These are phyloP conservation scores for Isurus oxyrinchus DNA, from an alignment of 2,113 vertebrate genomes.

Conservation along the genomic window DNA sequence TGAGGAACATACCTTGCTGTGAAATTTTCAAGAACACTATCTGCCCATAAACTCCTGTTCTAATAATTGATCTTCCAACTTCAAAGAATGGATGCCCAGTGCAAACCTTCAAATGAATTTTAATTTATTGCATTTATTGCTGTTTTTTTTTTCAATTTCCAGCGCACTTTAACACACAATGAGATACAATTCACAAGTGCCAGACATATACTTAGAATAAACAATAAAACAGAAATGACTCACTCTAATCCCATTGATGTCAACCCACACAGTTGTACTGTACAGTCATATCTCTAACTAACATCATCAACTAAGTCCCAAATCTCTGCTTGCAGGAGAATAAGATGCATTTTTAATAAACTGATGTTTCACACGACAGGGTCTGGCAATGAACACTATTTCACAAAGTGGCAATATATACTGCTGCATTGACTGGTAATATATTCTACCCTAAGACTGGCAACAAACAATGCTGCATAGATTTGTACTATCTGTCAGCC, in stretches of 20 bases:
- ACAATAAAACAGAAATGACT: not conserved
- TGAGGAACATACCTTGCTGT: not conserved
- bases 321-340: not conserved
- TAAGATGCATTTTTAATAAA: not conserved
- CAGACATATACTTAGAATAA: not conserved
- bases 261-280: not conserved
- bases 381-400: not conserved
- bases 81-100: not conserved
- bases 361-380: not conserved
- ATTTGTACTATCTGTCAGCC: not conserved
- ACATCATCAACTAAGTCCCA: not conserved
- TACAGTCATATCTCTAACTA: not conserved
- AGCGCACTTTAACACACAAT: not conserved
- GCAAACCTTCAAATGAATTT: not conserved
- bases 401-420: not conserved
- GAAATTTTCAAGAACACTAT: not conserved
- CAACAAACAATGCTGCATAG: not conserved
- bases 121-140: not conserved
- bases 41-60: not conserved
- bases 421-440: not conserved
- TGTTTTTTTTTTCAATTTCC: not conserved
- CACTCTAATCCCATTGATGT: not conserved
- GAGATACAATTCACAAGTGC: not conserved
- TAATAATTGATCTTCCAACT: not conserved
- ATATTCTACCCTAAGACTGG: not conserved